Conservation (phyloP, 2,113 vertebrate species). For the Centropus unirufus region DNA sequence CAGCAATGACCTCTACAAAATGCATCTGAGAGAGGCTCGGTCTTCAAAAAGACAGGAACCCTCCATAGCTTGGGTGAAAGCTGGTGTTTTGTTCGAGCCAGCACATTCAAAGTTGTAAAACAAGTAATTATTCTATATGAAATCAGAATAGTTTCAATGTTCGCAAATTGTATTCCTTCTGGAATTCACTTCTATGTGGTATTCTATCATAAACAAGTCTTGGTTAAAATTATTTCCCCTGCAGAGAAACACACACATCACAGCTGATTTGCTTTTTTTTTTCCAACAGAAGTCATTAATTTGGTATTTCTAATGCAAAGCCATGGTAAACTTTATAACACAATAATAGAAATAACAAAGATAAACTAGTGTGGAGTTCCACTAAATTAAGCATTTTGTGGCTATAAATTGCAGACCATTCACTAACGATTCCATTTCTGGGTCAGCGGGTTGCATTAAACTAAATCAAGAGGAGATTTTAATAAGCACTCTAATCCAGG, state of each 20-base stretch:
- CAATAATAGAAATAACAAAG: background rate
- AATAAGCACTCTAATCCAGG: background rate
- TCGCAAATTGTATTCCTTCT: background rate
- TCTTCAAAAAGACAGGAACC: background rate
- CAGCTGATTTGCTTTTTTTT: background rate
- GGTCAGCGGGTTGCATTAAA: conserved; percentile 18
- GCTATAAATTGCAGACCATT: background rate
- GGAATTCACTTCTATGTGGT: background rate
- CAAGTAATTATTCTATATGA: background rate
- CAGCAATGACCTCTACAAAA: background rate
- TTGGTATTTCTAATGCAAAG: background rate
- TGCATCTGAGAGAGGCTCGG: background rate
- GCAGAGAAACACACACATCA: background rate
- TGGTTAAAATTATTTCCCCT: background rate
- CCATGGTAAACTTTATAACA: background rate
- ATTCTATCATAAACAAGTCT: background rate
- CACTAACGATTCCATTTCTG: background rate
- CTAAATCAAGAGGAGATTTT: conserved; percentile 6
- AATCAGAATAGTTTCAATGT: background rate
- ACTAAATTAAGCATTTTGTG: conserved; percentile 7
- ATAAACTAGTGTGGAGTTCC: background rate
- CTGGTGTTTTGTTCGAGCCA: background rate
- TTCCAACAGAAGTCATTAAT: background rate
- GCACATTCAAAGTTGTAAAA: background rate
- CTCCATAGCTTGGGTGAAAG: background rate